Evolutionary conservation across 2,797 vertebrate species (phyloP).

Genomic region (Knipowitschia caucasica): DNA sequence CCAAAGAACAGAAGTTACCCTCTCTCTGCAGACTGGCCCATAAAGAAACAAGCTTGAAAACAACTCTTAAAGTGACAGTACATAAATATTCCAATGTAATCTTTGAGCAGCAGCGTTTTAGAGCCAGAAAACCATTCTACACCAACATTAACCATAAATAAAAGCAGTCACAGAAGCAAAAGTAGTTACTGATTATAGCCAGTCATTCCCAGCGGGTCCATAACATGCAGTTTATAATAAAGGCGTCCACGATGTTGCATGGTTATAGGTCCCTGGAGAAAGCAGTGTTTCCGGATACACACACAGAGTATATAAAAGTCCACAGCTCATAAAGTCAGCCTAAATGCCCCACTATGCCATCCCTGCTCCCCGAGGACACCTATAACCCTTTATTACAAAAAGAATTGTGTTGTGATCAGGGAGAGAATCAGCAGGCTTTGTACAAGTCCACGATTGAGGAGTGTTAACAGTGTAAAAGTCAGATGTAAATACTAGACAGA

Average conservation of each 20-base stretch:
- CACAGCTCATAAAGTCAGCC: constrained; percentile 12
- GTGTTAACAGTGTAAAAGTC: not conserved
- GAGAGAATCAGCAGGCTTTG: constrained; percentile 8
- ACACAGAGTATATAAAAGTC: constrained; percentile 3
- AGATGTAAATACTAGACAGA: no score
- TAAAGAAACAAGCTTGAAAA: not conserved
- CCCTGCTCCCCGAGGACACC: constrained; percentile 1
- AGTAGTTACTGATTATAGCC: constrained; percentile 6
- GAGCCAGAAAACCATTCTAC: constrained; percentile 7
- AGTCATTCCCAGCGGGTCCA: not conserved
- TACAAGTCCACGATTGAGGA: not conserved
- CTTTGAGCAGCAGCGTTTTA: not conserved
- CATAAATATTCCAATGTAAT: constrained; percentile 13
- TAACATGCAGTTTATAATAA: constrained; percentile 10
- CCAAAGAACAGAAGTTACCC: not conserved
- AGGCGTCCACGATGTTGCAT: not conserved
- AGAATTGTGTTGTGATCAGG: constrained; percentile 4
- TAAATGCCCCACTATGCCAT: constrained; percentile 18
- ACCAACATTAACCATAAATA: not conserved
- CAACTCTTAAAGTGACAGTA: not conserved
- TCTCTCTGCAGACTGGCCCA: not conserved
- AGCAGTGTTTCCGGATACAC: not conserved
- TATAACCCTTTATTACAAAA: not conserved
- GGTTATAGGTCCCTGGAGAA: constrained; percentile 9
- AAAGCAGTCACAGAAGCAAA: not conserved